Base-by-base conservation (phyloP, 1,140 invertebrate species). In the Diachasmimorpha longicaudata region DNA sequence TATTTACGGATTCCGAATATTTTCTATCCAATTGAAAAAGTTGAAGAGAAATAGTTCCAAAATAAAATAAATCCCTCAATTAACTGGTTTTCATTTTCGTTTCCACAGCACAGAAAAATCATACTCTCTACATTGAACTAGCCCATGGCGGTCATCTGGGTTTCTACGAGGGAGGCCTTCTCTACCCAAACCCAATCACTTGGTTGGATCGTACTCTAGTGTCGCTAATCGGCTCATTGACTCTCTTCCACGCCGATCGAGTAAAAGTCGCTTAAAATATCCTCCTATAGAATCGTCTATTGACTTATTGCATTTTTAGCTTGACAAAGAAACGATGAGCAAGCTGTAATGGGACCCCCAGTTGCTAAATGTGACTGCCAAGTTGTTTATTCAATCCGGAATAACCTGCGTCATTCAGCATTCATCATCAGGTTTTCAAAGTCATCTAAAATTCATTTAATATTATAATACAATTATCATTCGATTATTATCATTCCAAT, bases 131-230 rank as follows among this genome's bases (percentile, higher is more conserved):
- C 80, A 90, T 97, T 25, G 93, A 96, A 83, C 88, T 96, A 4
- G 94, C 95, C 16, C 96, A 98, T 85, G 96, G 96, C 6, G 97
- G 97, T 9, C 97, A 98, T 88, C 88, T 98, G 74, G 97, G 97
- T 37, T 98, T 96, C 86, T 97, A 97, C 85, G 96, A 98, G 88
- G 95, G 95, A 6, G 95, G 95, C 11, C 86, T 94, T 23, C 79
- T 96, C 0, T 95, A 94, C 83, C 96, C 96, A 0, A 94, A 96
- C 81, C 94, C 94, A 0, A 93, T 97, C 23, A 97, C 96, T 19
- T 98, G 97, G 97, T 85, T 98, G 55, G 96, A 98, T 88, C 92
- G 95, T 63, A 92, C 95, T 0, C 87, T 97, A 6, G 92, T 97
- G 6, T 92, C 93, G 5, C 87, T 95, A 16, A 91, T 94, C 5